Evolutionary conservation across 1,140 invertebrate species (phyloP).

Genomic region (Tetramorium simillimum): DNA sequence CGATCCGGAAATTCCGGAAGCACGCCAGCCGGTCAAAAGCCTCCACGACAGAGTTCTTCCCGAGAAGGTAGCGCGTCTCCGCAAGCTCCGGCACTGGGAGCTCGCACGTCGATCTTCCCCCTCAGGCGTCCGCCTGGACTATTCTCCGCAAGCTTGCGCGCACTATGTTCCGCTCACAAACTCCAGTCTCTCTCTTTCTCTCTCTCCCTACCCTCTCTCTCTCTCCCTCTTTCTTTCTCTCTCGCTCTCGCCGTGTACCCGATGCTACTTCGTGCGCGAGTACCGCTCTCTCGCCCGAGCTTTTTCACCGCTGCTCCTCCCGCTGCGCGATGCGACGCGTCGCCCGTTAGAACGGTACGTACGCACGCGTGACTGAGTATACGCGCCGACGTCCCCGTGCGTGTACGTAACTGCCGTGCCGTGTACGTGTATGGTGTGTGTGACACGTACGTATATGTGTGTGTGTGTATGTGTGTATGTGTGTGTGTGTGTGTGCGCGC

Average conservation of each 20-base stretch:
- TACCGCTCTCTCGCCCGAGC: constrained; percentile 13
- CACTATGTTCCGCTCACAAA: constrained; percentile 26
- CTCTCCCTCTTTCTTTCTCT: neutral
- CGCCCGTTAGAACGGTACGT: constrained; percentile 16
- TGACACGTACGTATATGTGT: neutral
- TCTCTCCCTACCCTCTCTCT: neutral
- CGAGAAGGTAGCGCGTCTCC: constrained; percentile 48
- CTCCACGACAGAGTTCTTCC: neutral
- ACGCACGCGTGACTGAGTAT: constrained; percentile 33
- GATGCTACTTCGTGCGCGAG: constrained; percentile 23
- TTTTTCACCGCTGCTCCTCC: constrained; percentile 25
- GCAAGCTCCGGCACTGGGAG: neutral
- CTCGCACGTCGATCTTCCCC: constrained; percentile 34
- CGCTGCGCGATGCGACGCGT: constrained; percentile 32
- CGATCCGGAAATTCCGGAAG: constrained; percentile 6
- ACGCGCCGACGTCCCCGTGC: neutral
- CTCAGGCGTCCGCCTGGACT: constrained; percentile 8
- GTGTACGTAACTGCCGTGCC: neutral
- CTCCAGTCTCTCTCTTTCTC: neutral
- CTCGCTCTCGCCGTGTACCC: neutral
- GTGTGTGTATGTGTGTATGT: neutral
- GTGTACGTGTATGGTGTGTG: neutral
- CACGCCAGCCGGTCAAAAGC: neutral
- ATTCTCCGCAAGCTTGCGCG: constrained; percentile 25
- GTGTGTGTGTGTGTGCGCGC: neutral